Evolutionary conservation across 2,888 invertebrate genomes (phyloP), one percentile per base, ranked within the genome.

Genomic region (Lydus trimaculatus): DNA sequence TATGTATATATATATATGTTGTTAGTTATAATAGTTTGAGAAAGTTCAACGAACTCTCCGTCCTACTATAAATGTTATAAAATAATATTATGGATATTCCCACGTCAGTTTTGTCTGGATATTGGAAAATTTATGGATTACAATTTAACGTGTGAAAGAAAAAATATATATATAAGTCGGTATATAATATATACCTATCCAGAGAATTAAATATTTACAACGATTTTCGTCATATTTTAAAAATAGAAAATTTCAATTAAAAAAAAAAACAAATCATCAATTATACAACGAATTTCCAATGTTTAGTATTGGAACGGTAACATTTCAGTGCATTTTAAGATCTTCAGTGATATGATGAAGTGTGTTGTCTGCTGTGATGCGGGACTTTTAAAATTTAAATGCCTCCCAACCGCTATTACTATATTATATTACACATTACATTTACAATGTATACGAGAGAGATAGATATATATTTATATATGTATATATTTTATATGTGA

Each of bases 81-180:
- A 48, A 48, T 48, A 48, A 48, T 48, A 48, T 48, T 48, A 48
- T 48, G 48, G 48, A 48, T 48, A 48, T 48, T 48, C 48, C 48
- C 11, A 48, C 48, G 48, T 48, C 48, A 48, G 48, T 48, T 17
- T 48, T 48, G 48, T 48, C 48, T 48, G 20, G 48, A 48, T 48
- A 48, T 48, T 48, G 48, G 48, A 11, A 20, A 48, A 48, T 48
- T 48, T 48, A 48, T 48, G 4, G 48, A 48, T n/a, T 8, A 20
- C 15, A 39, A 39, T 43, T 17, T 36, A 36, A 36, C 17, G 17
- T 43, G 17, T n/a, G n/a, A 17, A 6, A 3, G 15, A 39, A n/a
- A 43, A 43, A 43, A 17, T n/a, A 17, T 3, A 3, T 5, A 17
- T 0, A 15, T 4, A 43, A n/a, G n/a, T 13, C 17, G 11, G n/a